Evolutionary conservation across 2,797 vertebrate species (phyloP).

Genomic region (Vultur gryphus): DNA sequence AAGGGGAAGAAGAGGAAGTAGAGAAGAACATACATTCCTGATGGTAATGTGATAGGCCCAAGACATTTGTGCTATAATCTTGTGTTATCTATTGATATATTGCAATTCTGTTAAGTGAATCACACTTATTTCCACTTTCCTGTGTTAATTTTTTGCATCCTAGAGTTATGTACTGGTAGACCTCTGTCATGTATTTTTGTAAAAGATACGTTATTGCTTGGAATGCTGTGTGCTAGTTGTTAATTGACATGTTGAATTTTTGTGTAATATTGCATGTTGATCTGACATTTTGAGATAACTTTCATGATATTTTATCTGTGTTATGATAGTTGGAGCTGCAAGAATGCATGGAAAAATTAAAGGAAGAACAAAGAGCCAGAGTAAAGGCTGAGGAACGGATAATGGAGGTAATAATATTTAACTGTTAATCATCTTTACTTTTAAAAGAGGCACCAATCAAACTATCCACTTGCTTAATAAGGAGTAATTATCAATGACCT

Average conservation of each 20-base stretch:
- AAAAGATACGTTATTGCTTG: neutral
- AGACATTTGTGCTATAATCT: neutral
- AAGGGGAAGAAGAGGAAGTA: neutral
- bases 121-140: neutral
- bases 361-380: slow-evolving; percentile 85
- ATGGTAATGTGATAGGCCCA: neutral
- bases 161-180: neutral
- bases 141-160: neutral
- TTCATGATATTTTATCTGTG: neutral
- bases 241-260: neutral
- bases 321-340: slow-evolving; percentile 83
- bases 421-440: neutral
- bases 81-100: neutral
- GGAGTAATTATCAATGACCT: neutral
- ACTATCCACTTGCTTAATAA: neutral
- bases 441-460: neutral
- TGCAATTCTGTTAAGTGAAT: neutral
- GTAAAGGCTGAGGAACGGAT: slow-evolving; percentile 82
- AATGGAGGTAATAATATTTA: slow-evolving; percentile 79
- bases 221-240: neutral
- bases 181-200: neutral
- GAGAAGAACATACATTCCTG: neutral
- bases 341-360: slow-evolving; percentile 82
- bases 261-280: neutral
- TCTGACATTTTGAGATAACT: neutral